Evolutionary conservation across 2,113 vertebrate species (phyloP).

Genomic region (Leptodactylus fuscus): DNA sequence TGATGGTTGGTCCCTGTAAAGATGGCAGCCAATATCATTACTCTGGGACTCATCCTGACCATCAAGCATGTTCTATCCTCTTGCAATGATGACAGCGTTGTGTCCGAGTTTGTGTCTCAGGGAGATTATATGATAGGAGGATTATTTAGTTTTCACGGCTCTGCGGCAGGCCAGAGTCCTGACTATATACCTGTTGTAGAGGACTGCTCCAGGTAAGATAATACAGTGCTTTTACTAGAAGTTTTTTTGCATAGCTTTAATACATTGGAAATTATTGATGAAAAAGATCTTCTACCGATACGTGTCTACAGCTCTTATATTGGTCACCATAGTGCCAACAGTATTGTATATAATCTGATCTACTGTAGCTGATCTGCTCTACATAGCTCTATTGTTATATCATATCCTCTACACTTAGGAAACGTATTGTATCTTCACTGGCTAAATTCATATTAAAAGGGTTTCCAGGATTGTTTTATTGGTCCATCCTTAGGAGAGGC

Average conservation of each 20-base stretch:
- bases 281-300: no score
- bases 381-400: no score
- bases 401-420: no score
- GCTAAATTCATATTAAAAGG: no score
- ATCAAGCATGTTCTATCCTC: not conserved
- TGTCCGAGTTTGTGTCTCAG: slow-evolving; percentile 24
- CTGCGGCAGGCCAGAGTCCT: not conserved
- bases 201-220: slow-evolving; percentile 41
- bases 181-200: not conserved
- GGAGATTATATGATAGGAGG: slow-evolving; percentile 80
- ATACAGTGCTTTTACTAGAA: not conserved
- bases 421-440: no score
- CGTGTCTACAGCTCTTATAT: no score
- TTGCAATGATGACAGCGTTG: not conserved
- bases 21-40: not conserved
- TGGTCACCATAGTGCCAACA: no score
- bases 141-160: slow-evolving; percentile 78
- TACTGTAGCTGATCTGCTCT: no score
- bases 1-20: not conserved
- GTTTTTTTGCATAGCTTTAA: not conserved
- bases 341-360: no score
- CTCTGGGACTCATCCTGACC: not conserved
- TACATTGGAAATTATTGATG: no score
- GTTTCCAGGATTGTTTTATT: no score
- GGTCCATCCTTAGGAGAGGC: no score